Percentiles rank a stretch among this genome's conserved stretches.
Conservation (phyloP, 1,140 invertebrate species). For the Eciton burchellii region DNA sequence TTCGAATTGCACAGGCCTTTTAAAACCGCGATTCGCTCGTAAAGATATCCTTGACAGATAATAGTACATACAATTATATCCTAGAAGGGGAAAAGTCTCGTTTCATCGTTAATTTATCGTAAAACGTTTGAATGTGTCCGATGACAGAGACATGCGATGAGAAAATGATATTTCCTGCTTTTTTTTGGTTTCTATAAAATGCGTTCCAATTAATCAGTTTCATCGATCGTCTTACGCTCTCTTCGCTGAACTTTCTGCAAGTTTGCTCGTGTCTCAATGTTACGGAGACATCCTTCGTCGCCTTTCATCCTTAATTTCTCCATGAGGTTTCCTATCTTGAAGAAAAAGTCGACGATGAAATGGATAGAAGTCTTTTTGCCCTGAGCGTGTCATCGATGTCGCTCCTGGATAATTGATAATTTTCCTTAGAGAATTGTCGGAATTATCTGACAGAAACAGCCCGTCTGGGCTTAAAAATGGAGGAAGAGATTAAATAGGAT, state of each 20-base stretch:
- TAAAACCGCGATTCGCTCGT: neutral
- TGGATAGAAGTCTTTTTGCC: slow-evolving; percentile 9
- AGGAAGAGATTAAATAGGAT: slow-evolving; percentile 21
- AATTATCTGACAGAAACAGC: slow-evolving; percentile 37
- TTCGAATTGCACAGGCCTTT: neutral
- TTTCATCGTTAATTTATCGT: neutral
- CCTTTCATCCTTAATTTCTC: neutral
- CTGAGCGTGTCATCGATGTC: neutral
- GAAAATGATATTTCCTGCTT: neutral
- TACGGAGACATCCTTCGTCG: slow-evolving; percentile 3
- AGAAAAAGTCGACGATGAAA: neutral
- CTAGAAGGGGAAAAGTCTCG: neutral
- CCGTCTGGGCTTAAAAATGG: slow-evolving; percentile 30
- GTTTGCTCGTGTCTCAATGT: neutral
- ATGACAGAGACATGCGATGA: neutral
- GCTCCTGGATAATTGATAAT: slow-evolving; percentile 41
- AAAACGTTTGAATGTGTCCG: neutral
- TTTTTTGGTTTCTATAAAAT: neutral
- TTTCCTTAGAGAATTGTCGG: slow-evolving; percentile 6
- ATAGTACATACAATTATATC: neutral
- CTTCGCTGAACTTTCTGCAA: neutral
- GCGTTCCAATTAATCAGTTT: slow-evolving; percentile 3
- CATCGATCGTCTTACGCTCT: slow-evolving; percentile 6
- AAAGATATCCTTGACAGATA: neutral
- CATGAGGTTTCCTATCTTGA: neutral